Conservation (phyloP, 2,888 invertebrate genomes). For the Drosophila antonietae region DNA sequence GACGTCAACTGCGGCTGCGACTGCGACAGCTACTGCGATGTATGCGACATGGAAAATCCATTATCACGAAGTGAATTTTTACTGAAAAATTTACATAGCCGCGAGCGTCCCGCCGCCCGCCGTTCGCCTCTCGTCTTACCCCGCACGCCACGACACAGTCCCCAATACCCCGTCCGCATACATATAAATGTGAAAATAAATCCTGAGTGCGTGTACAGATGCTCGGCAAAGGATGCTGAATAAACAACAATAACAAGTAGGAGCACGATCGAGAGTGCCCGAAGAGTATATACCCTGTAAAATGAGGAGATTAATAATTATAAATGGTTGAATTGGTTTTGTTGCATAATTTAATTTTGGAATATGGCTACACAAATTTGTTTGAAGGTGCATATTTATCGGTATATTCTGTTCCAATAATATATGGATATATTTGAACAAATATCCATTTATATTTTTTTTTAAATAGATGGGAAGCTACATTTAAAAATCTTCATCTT, state of each 20-base stretch:
- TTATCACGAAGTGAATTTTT: constrained; percentile 81
- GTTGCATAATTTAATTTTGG: too few relatives aligned
- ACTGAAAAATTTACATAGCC: constrained; percentile 80
- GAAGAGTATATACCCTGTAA: constrained; percentile 1
- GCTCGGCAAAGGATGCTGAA: constrained; percentile 55
- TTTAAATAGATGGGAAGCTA: too few relatives aligned
- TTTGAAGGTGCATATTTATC: background rate
- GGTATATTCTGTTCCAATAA: too few relatives aligned
- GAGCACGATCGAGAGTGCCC: background rate
- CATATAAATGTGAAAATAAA: constrained; percentile 79
- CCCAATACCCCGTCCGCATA: constrained; percentile 23
- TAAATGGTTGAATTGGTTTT: background rate
- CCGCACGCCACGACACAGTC: background rate
- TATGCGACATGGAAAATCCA: constrained; percentile 83
- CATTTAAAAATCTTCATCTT: too few relatives aligned
- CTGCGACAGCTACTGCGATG: constrained; percentile 57
- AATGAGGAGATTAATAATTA: background rate
- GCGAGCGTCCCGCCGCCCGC: constrained; percentile 46
- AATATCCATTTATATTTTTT: too few relatives aligned
- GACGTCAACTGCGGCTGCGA: constrained; percentile 30
- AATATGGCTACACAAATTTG: background rate
- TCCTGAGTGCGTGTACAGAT: constrained; percentile 74
- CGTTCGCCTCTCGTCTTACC: constrained; percentile 11
- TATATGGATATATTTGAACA: too few relatives aligned
- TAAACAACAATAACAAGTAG: constrained; percentile 45